A percentile compares a stretch with the other conserved stretches of the same genome.
Conservation (phyloP, 2,888 invertebrate genomes). For the Itoplectis maculator region DNA sequence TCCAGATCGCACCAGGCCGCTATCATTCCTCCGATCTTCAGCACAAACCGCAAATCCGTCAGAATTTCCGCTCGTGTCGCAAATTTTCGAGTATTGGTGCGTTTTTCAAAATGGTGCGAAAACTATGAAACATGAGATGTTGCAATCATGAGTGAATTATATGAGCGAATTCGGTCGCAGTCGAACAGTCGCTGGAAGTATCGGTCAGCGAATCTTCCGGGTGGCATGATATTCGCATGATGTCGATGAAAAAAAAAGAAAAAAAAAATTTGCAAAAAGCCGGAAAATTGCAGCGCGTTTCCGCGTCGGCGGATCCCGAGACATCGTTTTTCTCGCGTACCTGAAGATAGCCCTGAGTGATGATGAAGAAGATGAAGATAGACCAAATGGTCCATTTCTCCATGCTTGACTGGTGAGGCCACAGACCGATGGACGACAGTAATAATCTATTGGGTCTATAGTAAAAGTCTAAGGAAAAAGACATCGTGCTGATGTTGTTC, state of each 20-base stretch:
- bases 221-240: no score
- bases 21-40: slow-evolving; percentile 69
- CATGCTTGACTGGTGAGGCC: slow-evolving; percentile 72
- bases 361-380: slow-evolving; percentile 63
- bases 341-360: slow-evolving; percentile 70
- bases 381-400: slow-evolving; percentile 65
- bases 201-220: no score
- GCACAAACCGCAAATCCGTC: not conserved
- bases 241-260: no score
- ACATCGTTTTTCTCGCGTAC: slow-evolving; percentile 57
- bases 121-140: no score
- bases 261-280: not conserved
- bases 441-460: slow-evolving; percentile 62
- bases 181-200: no score
- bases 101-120: no score
- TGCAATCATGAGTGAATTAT: no score
- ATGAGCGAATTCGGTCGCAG: no score
- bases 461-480: slow-evolving; percentile 41
- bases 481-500: slow-evolving; percentile 48
- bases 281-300: no score
- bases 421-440: slow-evolving; percentile 69
- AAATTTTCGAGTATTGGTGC: not conserved
- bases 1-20: slow-evolving; percentile 64
- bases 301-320: not conserved
- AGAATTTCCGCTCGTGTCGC: not conserved